Base-by-base conservation (phyloP, 1,140 invertebrate species). In the Drosophila takahashii region DNA sequence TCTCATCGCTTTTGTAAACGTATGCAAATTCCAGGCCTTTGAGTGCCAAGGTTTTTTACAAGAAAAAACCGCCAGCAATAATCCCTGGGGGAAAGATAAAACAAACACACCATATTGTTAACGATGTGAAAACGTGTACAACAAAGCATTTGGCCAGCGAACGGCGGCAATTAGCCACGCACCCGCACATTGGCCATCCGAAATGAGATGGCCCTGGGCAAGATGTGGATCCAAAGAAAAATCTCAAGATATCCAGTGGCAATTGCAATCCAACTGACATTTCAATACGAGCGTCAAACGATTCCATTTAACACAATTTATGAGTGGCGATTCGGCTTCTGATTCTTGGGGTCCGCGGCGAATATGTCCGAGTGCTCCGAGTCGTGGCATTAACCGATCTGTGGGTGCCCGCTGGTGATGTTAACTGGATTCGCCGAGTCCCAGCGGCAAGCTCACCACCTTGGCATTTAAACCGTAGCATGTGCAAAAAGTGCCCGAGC, bases 1-100 rank as follows among this genome's bases (percentile, higher is more conserved):
- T 75, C 71, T 75, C 48, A 3, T 22, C 29, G 71, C 45, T 67
- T 77, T 60, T 76, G 27, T 76, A 77, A 80, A 79, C 79, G 76
- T 83, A 87, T 87, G 83, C 83, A 79, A 87, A 87, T 87, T 70
- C 75, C 74, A 42, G 32, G 67, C 50, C 66, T 81, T 85, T 86
- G 81, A 86, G 83, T 87, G 83, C 56, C 83, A 87, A 87, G 83
- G 83, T 54, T 77, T 56, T 79, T 86, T 87, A 89, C 84, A 83
- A 89, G 84, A 89, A 61, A 62, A 71, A 34, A 69, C 22, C 9
- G 15, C 65, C 32, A 47, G 18, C 41, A 42, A 60, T 48, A 77
- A 69, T 60, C 64, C 41, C 39, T 44, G 34, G 45, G 27, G 44
- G 26, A 62, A 10, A 83, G 50, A 72, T 41, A 72, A 77, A 62